phyloP scores from a whole-genome alignment of 2,888 invertebrate species.

The Drosophila heteroneura region DNA sequence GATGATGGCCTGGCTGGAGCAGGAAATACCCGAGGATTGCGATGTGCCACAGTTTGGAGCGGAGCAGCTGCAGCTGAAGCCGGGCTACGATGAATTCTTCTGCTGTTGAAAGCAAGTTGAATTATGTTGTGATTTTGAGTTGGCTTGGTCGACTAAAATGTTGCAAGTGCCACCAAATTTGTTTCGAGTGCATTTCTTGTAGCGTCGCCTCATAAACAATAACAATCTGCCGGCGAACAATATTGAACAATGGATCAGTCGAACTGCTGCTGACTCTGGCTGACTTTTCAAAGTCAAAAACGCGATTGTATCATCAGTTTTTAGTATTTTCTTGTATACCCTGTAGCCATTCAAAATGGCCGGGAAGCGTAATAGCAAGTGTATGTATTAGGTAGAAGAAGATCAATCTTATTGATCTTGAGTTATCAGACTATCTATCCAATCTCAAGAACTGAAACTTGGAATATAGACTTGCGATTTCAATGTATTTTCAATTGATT shows the following conservation, averaged over 20 bases:
- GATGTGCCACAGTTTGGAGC: slow-evolving; percentile 38
- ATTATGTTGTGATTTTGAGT: not conserved
- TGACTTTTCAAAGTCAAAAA: slow-evolving; percentile 82
- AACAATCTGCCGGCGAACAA: slow-evolving; percentile 56
- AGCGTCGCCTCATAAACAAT: slow-evolving; percentile 61
- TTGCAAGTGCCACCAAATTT: slow-evolving; percentile 53
- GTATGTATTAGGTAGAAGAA: not conserved
- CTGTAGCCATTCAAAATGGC: not conserved
- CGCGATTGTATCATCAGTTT: slow-evolving; percentile 82
- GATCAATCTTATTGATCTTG: no score
- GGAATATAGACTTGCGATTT: not conserved
- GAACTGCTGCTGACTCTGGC: slow-evolving; percentile 40
- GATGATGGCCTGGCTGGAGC: slow-evolving; percentile 56
- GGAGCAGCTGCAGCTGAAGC: slow-evolving; percentile 39
- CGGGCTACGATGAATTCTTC: slow-evolving; percentile 61
- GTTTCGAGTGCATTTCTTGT: slow-evolving; percentile 67
- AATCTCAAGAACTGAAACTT: not conserved
- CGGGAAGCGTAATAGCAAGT: not conserved
- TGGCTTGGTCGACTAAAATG: slow-evolving; percentile 2
- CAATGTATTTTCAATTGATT: not conserved
- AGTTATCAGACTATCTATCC: not conserved
- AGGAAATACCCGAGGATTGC: slow-evolving; percentile 15
- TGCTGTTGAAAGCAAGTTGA: slow-evolving; percentile 42
- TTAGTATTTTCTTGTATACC: slow-evolving; percentile 25
- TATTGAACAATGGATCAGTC: slow-evolving; percentile 70